These are phyloP conservation scores for Gisinianus flammeolus DNA, from an alignment of 2,888 invertebrate species.

Conservation along the genomic window DNA sequence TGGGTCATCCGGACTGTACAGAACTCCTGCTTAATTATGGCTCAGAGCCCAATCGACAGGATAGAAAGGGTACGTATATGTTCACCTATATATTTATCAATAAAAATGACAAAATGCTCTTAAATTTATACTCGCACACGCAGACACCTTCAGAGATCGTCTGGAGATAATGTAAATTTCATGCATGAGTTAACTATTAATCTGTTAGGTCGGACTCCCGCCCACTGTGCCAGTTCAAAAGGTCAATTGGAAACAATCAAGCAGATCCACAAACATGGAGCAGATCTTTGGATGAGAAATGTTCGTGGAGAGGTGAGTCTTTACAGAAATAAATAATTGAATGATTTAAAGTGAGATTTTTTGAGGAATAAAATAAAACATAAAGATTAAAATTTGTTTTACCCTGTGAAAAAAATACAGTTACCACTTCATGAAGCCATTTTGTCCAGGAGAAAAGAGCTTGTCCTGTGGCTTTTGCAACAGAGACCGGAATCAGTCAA, in stretches of 20 bases:
- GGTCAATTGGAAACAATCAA: constrained; percentile 90
- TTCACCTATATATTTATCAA: too few relatives aligned
- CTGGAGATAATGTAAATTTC: too few relatives aligned
- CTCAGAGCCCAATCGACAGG: constrained; percentile 90
- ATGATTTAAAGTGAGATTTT: too few relatives aligned
- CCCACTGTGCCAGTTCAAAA: constrained; percentile 94
- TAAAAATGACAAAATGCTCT: too few relatives aligned
- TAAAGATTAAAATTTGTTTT: too few relatives aligned
- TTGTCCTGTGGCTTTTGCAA: constrained; percentile 85
- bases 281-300: constrained; percentile 90
- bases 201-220: constrained; percentile 70
- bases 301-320: constrained; percentile 87
- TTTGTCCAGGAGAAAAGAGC: constrained; percentile 84
- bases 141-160: too few relatives aligned
- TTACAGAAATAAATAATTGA: too few relatives aligned
- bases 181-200: too few relatives aligned
- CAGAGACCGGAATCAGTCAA: constrained; percentile 83
- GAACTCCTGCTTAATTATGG: constrained; percentile 85
- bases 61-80: constrained; percentile 80
- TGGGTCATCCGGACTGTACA: constrained; percentile 94
- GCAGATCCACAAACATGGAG: constrained; percentile 75
- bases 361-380: too few relatives aligned
- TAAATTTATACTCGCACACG: too few relatives aligned
- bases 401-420: too few relatives aligned
- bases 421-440: constrained; percentile 96